These are phyloP conservation scores for Drosophila tristis DNA, from an alignment of 1,140 invertebrate genomes.

Conservation along the genomic window DNA sequence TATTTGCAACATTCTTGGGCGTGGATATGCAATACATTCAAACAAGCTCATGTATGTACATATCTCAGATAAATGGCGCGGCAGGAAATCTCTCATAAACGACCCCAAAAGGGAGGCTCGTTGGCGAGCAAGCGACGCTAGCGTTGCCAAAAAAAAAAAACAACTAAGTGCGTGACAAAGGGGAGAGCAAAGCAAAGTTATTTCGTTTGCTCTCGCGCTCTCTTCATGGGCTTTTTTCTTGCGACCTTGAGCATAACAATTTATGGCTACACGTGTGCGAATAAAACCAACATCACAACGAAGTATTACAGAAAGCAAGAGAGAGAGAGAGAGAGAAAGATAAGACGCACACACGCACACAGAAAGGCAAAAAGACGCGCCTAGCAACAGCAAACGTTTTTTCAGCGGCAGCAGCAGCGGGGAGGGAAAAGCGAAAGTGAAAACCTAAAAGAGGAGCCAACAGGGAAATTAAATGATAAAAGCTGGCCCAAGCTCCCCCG, in stretches of 20 bases:
- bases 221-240: constrained; percentile 31
- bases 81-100: constrained; percentile 54
- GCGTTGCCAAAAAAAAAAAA: constrained; percentile 35
- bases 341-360: constrained; percentile 27
- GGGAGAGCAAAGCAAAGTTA: constrained; percentile 11
- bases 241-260: constrained; percentile 80
- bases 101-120: constrained; percentile 69
- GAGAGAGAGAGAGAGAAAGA: neutral
- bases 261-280: constrained; percentile 81
- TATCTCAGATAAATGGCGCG: neutral
- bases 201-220: constrained; percentile 11
- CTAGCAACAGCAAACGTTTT: constrained; percentile 51
- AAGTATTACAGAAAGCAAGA: constrained; percentile 28
- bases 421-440: constrained; percentile 24
- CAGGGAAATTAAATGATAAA: constrained; percentile 4
- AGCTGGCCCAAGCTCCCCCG: no score
- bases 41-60: neutral
- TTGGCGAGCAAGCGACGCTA: constrained; percentile 1
- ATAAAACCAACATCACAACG: constrained; percentile 58
- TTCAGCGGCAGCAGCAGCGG: neutral
- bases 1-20: constrained; percentile 51
- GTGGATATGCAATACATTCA: constrained; percentile 8
- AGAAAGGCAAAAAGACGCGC: constrained; percentile 48
- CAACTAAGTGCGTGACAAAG: constrained; percentile 39
- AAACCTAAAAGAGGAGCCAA: constrained; percentile 1